Conservation (phyloP, 37 sponge, comb jelly and placozoan genomes). For the Tethya wilhelma region DNA sequence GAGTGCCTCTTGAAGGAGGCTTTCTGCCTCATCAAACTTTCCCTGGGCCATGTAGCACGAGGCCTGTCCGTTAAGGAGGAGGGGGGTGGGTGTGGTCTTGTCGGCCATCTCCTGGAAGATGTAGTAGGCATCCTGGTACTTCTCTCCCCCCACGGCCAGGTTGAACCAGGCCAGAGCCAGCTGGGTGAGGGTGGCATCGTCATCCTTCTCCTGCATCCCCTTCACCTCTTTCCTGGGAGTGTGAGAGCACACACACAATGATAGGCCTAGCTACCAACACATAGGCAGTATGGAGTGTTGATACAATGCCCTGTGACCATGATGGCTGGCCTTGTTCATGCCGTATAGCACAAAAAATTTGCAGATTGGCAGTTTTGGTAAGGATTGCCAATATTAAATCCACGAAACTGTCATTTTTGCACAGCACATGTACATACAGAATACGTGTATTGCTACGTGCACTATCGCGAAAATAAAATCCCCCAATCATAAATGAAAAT, state of each 20-base stretch:
- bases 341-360: no score
- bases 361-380: no score
- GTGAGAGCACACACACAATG: background rate
- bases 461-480: no score
- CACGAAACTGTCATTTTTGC: no score
- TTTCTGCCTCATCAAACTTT: conserved; percentile 97
- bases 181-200: conserved; percentile 95
- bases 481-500: no score
- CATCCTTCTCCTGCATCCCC: conserved; percentile 94
- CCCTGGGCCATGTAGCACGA: conserved; percentile 83
- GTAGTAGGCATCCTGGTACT: conserved; percentile 94
- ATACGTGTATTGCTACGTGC: no score
- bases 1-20: conserved; percentile 89
- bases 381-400: no score
- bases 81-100: conserved; percentile 91
- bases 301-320: no score
- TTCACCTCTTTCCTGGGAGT: conserved; percentile 89
- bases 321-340: no score
- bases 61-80: conserved; percentile 96
- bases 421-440: no score
- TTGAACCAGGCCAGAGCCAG: conserved; percentile 94
- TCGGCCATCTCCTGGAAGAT: conserved; percentile 97
- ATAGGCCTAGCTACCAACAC: no score
- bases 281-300: no score
- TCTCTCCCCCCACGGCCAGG: conserved; percentile 92